These are phyloP conservation scores for Teleopsis dalmanni DNA, from an alignment of 1,140 invertebrate genomes.

Conservation along the genomic window DNA sequence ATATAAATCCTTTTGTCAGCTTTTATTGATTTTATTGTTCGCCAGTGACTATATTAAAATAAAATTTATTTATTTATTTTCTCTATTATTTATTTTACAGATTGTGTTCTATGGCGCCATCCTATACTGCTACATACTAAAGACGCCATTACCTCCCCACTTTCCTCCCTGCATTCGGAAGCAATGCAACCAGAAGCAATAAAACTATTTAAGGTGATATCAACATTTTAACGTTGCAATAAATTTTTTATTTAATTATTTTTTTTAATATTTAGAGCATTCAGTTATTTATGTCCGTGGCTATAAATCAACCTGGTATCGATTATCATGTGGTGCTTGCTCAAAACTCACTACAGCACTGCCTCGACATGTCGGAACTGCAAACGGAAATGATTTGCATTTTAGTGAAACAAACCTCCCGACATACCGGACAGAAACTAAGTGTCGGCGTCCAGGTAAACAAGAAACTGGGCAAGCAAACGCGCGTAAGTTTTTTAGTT, in stretches of 20 bases:
- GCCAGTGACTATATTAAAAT: not conserved
- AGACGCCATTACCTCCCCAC: slow-evolving; percentile 74
- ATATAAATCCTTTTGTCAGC: no score
- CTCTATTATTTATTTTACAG: slow-evolving; percentile 46
- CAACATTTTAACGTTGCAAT: not conserved
- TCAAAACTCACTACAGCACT: slow-evolving; percentile 87
- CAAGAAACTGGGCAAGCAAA: slow-evolving; percentile 47
- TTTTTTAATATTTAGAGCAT: slow-evolving; percentile 59
- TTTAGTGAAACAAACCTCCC: slow-evolving; percentile 85
- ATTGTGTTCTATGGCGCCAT: slow-evolving; percentile 89
- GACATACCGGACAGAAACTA: slow-evolving; percentile 74
- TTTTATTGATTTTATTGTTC: no score
- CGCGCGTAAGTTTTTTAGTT: slow-evolving; percentile 58
- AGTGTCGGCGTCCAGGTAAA: slow-evolving; percentile 80
- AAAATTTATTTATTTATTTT: not conserved
- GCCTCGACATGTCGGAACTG: slow-evolving; percentile 78
- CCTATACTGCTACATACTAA: slow-evolving; percentile 84
- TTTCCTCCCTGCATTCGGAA: slow-evolving; percentile 80
- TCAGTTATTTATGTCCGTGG: slow-evolving; percentile 89
- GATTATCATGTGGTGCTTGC: slow-evolving; percentile 93
- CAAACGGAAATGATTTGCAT: slow-evolving; percentile 88
- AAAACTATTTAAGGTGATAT: slow-evolving; percentile 82
- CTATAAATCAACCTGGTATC: slow-evolving; percentile 87
- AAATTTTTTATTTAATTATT: not conserved
- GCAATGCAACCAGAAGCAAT: slow-evolving; percentile 80